Base-by-base conservation (phyloP, 2,113 vertebrate genomes). In the Myrmecobius fasciatus region DNA sequence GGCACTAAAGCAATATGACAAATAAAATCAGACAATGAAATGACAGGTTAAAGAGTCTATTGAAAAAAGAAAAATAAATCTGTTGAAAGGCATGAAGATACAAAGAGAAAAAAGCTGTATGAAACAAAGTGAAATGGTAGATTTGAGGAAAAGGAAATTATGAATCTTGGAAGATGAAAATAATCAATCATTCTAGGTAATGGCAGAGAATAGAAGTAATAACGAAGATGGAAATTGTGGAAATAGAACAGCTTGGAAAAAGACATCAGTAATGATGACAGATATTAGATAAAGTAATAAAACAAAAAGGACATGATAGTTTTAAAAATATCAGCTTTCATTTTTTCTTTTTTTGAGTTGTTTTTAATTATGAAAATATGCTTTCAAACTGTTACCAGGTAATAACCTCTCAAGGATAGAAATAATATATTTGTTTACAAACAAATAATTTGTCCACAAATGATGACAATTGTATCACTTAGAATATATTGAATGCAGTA, bases 11-110 rank as follows among this genome's bases (percentile, higher is more conserved):
- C 0, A 8, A 52, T n/a, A 47, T 90, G 36, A 47, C 92, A 83
- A 89, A 94, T 14, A 89, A 43, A 91, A 0, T 0, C 25, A 3
- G 92, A 94, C 0, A 0, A 7, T 92, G 17, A 83, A 95, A 47
- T 89, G 43, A 25, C 48, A 48, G 48, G 28, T 94, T 3, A 12
- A 53, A 25, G 47, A 89, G 89, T 17, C 48, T 49, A 67, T 48
- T 92, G 56, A 14, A 75, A 31, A 25, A 53, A 91, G 53, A 94
- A 47, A 12, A 25, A 48, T 48, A 67, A 28, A 60, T 31, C 56
- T 31, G 28, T 92, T 56, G 89, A 20, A 51, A 17, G 46, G 46
- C 91, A 31, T 10, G 92, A 91, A 91, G 1, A 28, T 53, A 17
- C 25, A 75, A 31, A 51, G 8, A 28, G 60, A 93, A 60, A 60